Base-by-base conservation (phyloP, 2,113 vertebrate genomes). In the Ochotona princeps region DNA sequence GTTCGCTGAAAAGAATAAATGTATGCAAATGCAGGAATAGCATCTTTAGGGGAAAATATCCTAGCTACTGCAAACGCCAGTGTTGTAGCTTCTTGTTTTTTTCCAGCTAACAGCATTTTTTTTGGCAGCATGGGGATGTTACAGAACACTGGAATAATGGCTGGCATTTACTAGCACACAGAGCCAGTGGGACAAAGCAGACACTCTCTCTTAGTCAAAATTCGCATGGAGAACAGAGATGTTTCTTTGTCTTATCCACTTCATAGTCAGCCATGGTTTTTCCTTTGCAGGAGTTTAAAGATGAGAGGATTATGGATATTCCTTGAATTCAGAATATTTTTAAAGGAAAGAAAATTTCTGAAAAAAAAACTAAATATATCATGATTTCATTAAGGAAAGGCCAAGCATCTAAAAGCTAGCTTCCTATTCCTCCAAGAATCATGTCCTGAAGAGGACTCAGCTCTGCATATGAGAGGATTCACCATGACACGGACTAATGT, bases 1-100 rank as follows among this genome's bases (percentile, higher is more conserved):
- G 87, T 93, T 97, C 96, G 94, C 76, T 6, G 38, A 83, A 93
- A 94, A 96, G 70, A 96, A 89, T 79, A 93, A 93, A 93, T 88
- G 74, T 67, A 90, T 93, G 89, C 85, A 87, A 91, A 80, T 76
- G 70, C 79, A 86, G 80, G 80, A 94, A 90, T 38, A 91, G 30
- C 30, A 18, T 92, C 91, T 91, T 86, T 47, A 0, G 0, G 35
- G 85, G 11, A 63, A 92, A 70, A 49, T 96, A 92, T 89, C 11
- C 88, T 90, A 18, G 28, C 35, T 47, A 21, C 47, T 20, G 6
- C 7, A 14, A 81, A 78, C 57, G 73, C 7, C 57, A 35, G 13
- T 57, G 25, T 26, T 60, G n/a, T 5, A 75, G 44, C 65, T 57
- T 12, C 28, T 65, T 63, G 90, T 18, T 23, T n/a, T 63, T 75